phyloP scores from a whole-genome alignment of 2,113 vertebrate genomes.

The Spermophilus dauricus region DNA sequence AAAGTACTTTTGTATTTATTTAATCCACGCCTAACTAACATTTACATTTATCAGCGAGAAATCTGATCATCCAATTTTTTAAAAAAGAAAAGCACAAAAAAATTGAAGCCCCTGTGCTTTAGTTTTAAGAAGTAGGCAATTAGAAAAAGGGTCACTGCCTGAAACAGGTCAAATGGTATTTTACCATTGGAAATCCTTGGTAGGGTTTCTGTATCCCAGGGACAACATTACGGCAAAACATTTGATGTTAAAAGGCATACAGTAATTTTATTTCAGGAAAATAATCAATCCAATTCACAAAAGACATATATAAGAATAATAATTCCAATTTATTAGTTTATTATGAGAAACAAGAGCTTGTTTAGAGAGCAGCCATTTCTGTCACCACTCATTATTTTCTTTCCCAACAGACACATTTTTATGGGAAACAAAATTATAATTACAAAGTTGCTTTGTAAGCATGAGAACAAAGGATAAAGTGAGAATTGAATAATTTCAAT shows the following conservation, averaged over 20 bases:
- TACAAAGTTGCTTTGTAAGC: conserved; percentile 1
- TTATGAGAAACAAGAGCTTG: background rate
- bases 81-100: background rate
- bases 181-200: background rate
- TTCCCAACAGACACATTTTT: background rate
- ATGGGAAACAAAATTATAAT: conserved; percentile 28
- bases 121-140: background rate
- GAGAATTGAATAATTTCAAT: conserved; percentile 1
- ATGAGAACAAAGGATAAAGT: background rate
- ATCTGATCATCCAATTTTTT: background rate
- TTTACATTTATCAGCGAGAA: background rate
- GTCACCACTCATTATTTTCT: background rate
- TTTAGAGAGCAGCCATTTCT: background rate
- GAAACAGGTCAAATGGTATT: background rate
- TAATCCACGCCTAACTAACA: background rate
- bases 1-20: background rate
- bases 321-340: background rate
- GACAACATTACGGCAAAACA: background rate
- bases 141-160: background rate
- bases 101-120: background rate
- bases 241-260: background rate
- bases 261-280: background rate
- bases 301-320: background rate
- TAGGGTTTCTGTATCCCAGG: background rate
- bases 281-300: background rate